These are phyloP conservation scores for Diarsia mendica DNA, from an alignment of 2,888 invertebrate species.

Conservation along the genomic window DNA sequence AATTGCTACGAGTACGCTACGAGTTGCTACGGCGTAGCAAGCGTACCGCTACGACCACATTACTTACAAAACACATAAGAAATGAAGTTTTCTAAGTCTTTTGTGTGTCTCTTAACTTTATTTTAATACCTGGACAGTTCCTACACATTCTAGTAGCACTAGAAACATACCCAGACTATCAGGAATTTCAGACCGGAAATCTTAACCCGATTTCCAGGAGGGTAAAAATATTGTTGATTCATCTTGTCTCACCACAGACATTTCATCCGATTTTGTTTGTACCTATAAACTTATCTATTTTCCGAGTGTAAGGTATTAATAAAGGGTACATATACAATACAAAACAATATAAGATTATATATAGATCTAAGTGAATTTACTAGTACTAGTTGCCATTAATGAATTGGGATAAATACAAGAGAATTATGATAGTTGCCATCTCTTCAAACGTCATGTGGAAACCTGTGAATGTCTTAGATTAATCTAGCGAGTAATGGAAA, in stretches of 20 bases:
- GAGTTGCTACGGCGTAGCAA: conserved; percentile 35
- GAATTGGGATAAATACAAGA: no score
- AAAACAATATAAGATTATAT: no score
- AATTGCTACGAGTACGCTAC: no score
- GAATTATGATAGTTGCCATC: no score
- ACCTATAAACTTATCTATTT: background rate
- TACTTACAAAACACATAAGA: background rate
- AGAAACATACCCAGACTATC: background rate
- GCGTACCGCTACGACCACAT: background rate
- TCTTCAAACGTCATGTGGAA: no score
- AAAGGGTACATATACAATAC: no score
- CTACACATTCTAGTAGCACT: background rate
- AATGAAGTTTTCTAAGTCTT: background rate
- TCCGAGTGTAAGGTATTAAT: background rate
- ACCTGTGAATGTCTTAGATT: background rate
- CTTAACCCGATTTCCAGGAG: conserved; percentile 28
- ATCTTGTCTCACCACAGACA: conserved; percentile 5
- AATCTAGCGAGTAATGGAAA: background rate
- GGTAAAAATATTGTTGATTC: conserved; percentile 24
- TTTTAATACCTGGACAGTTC: background rate
- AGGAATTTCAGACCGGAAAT: conserved; percentile 23
- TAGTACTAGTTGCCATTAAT: no score
- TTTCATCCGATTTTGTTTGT: conserved; percentile 17
- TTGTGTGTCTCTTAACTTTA: background rate
- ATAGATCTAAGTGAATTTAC: no score